Evolutionary conservation across 2,113 vertebrate species (phyloP), one percentile per base, ranked within the genome.

Genomic region (Hydrolagus affinis): DNA sequence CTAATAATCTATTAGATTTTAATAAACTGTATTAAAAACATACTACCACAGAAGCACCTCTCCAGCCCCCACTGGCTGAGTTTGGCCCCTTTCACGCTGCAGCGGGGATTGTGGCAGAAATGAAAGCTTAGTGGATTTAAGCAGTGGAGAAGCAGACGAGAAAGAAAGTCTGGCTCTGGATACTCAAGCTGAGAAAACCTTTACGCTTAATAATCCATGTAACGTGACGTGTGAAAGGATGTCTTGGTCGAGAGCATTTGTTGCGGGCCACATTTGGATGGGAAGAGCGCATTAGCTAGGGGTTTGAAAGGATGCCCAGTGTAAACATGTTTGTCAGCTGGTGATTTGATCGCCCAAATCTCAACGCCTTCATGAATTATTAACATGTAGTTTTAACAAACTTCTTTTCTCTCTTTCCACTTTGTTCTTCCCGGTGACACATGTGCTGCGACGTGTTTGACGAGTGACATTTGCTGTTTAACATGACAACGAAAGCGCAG

Each of bases 391-490:
- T 68, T 75, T 83, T 28, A 21, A 28, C 60, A 30, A 83, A 83
- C 70, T 62, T 32, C 23, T 83, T 83, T 80, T 83, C 66, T 80
- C 25, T 25, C 64, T 83, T 83, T 80, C 25, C 62, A 83, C 28
- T 78, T 78, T 78, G 78, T 83, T 83, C 64, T 83, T 83, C 78
- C 66, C 14, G 14, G 60, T 83, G 78, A 62, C 78, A 83, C 59
- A 83, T 83, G 59, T 66, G 78, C 60, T 83, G 60, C 62, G 11
- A 66, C 32, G 21, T 21, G 23, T 6, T 83, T 83, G 78, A 83
- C 78, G 66, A 83, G 78, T 83, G 78, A 64, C 25, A 21, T 83
- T 83, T 32, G 78, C 62, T 83, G 78, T 25, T 83, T 83, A 83
- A 83, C 78, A 83, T 83, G 25, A 83, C 78, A 83, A 83, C 60